Percentiles rank a stretch among this genome's conserved stretches.
Evolutionary conservation across 2,113 vertebrate genomes (phyloP).

Genomic region (Lophius piscatorius): DNA sequence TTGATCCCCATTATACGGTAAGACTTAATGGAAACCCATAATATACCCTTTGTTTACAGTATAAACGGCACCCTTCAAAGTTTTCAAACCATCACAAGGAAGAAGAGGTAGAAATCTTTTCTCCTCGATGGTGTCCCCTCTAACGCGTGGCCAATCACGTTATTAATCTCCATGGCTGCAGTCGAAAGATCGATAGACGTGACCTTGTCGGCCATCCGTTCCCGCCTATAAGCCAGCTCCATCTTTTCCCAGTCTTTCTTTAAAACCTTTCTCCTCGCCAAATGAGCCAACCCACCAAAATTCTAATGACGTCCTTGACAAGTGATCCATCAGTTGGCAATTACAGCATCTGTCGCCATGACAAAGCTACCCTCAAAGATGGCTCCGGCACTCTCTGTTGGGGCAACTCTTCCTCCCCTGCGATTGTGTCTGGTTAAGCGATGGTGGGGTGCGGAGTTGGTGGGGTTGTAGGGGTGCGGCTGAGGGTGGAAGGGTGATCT

Average conservation of each 20-base stretch:
- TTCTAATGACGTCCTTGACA: conserved; percentile 80
- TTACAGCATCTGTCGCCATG: conserved; percentile 86
- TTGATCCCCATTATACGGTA: no score
- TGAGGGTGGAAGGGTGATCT: conserved; percentile 31
- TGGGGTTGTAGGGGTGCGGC: conserved; percentile 47
- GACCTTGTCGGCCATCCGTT: conserved; percentile 66
- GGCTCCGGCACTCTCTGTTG: conserved; percentile 65
- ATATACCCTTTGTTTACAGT: conserved; percentile 47
- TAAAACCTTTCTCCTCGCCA: conserved; percentile 70
- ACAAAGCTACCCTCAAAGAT: conserved; percentile 77
- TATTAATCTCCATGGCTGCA: conserved; percentile 70
- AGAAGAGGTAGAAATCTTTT: conserved; percentile 51
- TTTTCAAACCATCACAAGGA: conserved; percentile 57
- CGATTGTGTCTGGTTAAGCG: conserved; percentile 69
- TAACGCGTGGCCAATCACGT: conserved; percentile 76
- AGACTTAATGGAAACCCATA: conserved; percentile 21
- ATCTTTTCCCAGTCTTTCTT: conserved; percentile 64
- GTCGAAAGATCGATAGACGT: conserved; percentile 75
- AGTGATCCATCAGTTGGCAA: conserved; percentile 85
- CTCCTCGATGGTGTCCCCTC: conserved; percentile 60
- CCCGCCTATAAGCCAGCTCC: conserved; percentile 55
- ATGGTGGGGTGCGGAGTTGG: conserved; percentile 39
- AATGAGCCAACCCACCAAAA: conserved; percentile 54
- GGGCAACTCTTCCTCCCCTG: conserved; percentile 68
- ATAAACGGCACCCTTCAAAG: conserved; percentile 36